These are phyloP conservation scores for Aurelia aurita complex sp. Pacific DNA, from an alignment of 30 jellyfish, hydroid and myxozoan genomes.

Conservation along the genomic window DNA sequence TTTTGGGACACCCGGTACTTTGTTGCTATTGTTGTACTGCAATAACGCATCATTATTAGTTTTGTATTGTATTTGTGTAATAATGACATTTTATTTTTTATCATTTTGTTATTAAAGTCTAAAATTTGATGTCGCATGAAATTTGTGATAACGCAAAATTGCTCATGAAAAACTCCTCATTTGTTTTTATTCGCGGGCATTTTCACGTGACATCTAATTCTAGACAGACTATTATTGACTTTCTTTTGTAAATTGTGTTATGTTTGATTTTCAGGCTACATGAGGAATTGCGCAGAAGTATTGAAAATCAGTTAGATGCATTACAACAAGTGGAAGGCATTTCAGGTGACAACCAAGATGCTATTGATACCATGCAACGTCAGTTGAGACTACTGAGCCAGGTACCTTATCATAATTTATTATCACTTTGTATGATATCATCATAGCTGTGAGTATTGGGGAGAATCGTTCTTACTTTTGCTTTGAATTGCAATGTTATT, in stretches of 20 bases:
- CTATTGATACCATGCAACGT: constrained; percentile 71
- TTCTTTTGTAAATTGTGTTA: not conserved
- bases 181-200: not conserved
- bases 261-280: constrained; percentile 64
- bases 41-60: too few species aligned
- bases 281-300: constrained; percentile 71
- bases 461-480: too few species aligned
- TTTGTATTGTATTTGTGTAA: too few species aligned
- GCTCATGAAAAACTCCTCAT: not conserved
- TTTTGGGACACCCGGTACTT: too few species aligned
- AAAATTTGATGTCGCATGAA: not conserved
- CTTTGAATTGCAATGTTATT: too few species aligned
- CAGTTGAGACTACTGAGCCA: constrained; percentile 44
- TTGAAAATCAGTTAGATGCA: constrained; percentile 82
- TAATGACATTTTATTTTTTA: too few species aligned
- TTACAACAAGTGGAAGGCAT: constrained; percentile 76
- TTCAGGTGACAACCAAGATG: constrained; percentile 68
- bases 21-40: too few species aligned
- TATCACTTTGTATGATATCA: too few species aligned
- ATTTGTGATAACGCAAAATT: too few species aligned
- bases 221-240: not conserved
- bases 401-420: not conserved
- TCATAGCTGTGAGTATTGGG: too few species aligned
- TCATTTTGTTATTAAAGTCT: too few species aligned
- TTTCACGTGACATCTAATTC: not conserved